Conservation (phyloP, 1,140 invertebrate genomes). For the Drosophila pseudoananassae region DNA sequence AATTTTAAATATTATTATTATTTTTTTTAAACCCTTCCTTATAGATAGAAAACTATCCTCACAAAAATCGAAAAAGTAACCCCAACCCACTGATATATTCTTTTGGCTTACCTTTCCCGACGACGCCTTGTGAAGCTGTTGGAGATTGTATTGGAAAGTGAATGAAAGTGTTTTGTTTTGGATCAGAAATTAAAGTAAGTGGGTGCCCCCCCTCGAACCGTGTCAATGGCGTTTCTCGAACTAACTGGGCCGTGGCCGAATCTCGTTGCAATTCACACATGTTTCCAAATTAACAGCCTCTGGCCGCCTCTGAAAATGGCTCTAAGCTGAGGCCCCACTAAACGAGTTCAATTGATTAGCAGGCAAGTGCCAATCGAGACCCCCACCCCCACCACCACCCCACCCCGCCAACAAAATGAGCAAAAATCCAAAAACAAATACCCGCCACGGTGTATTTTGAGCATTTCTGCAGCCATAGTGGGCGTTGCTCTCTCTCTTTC, state of each 20-base stretch:
- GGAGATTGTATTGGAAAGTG: constrained; percentile 17
- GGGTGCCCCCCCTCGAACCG: no score
- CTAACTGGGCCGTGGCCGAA: constrained; percentile 35
- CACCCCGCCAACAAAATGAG: constrained; percentile 27
- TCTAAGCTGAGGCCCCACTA: not conserved
- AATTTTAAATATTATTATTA: no score
- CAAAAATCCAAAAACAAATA: not conserved
- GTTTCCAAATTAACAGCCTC: constrained; percentile 32
- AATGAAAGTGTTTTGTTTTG: constrained; percentile 27
- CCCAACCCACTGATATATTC: not conserved
- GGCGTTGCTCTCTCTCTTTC: constrained; percentile 9
- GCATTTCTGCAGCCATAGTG: constrained; percentile 31
- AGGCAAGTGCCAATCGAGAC: constrained; percentile 63
- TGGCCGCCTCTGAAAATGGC: constrained; percentile 23
- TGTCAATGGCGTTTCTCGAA: constrained; percentile 35
- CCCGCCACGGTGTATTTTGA: not conserved
- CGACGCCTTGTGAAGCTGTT: constrained; percentile 76
- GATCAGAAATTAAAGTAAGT: not conserved
- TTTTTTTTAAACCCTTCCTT: no score
- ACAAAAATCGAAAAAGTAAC: constrained; percentile 12
- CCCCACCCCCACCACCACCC: not conserved
- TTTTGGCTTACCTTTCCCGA: constrained; percentile 72
- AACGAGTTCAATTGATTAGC: constrained; percentile 80
- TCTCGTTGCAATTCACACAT: constrained; percentile 39
- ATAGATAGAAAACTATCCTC: not conserved